Conservation (phyloP, 1,140 invertebrate genomes). For the Cardiocondyla obscurior region DNA sequence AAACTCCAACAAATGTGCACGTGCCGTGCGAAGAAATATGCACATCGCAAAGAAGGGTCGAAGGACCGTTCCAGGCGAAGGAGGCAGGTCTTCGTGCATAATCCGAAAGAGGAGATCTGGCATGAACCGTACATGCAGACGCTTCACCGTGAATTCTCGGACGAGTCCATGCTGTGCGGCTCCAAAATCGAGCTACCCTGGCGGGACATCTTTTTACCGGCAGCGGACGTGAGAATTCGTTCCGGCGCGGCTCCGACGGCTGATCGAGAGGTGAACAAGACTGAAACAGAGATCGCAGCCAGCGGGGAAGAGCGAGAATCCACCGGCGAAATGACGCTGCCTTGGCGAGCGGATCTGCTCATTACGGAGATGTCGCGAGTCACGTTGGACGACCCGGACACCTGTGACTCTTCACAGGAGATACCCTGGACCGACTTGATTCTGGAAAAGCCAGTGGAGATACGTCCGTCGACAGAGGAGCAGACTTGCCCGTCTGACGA, state of each 20-base stretch:
- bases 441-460: slow-evolving; percentile 67
- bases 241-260: slow-evolving; percentile 5
- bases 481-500: slow-evolving; percentile 57
- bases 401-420: slow-evolving; percentile 72
- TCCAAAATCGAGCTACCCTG: slow-evolving; percentile 77
- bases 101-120: slow-evolving; percentile 70
- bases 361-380: slow-evolving; percentile 59
- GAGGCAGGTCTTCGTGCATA: slow-evolving; percentile 68
- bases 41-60: not conserved
- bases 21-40: slow-evolving; percentile 26
- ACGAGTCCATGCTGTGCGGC: slow-evolving; percentile 67
- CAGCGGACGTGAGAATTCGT: slow-evolving; percentile 66
- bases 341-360: slow-evolving; percentile 75
- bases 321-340: slow-evolving; percentile 62
- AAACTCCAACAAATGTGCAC: not conserved
- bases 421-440: slow-evolving; percentile 73
- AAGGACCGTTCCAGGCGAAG: slow-evolving; percentile 59
- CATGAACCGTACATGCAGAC: slow-evolving; percentile 74
- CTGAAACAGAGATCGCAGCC: not conserved
- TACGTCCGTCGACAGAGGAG: slow-evolving; percentile 56
- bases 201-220: slow-evolving; percentile 72
- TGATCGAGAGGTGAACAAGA: not conserved
- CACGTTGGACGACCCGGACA: not conserved
- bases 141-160: slow-evolving; percentile 68
- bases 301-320: slow-evolving; percentile 55